phyloP scores from a whole-genome alignment of 2,888 invertebrate species.

The Dasysyrphus tricinctus region DNA sequence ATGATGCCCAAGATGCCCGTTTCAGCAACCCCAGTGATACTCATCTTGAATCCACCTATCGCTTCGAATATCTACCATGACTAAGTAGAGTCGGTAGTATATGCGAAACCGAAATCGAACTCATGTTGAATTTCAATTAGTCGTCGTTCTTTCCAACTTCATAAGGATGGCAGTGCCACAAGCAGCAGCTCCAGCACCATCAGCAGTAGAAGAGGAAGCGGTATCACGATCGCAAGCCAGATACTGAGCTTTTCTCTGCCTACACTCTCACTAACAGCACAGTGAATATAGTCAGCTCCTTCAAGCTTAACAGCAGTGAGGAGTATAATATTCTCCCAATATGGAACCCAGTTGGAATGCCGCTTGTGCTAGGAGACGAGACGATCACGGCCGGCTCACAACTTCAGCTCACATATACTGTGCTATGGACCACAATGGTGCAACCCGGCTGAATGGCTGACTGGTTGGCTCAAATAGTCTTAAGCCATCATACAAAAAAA shows the following conservation, averaged over 20 bases:
- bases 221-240: conserved; percentile 65
- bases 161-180: conserved; percentile 63
- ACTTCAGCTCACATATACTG: conserved; percentile 45
- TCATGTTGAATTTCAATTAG: conserved; percentile 78
- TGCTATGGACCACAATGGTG: conserved; percentile 52
- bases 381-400: conserved; percentile 65
- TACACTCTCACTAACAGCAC: conserved; percentile 60
- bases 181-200: conserved; percentile 11
- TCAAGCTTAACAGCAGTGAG: conserved; percentile 12
- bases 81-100: conserved; percentile 73
- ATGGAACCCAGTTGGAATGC: conserved; percentile 72
- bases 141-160: conserved; percentile 74
- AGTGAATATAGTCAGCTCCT: conserved; percentile 26
- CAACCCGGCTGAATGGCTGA: conserved; percentile 38
- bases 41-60: conserved; percentile 72
- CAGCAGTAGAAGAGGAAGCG: conserved; percentile 49
- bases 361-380: conserved; percentile 64
- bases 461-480: conserved; percentile 34
- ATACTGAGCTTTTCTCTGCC: conserved; percentile 70
- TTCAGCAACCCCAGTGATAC: conserved; percentile 68
- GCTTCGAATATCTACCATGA: conserved; percentile 74
- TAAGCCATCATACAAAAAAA: conserved; percentile 57
- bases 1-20: conserved; percentile 72
- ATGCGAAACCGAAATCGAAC: conserved; percentile 75
- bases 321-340: conserved; percentile 69